Base-by-base conservation (phyloP, 2,797 vertebrate species). In the Miichthys miiuy region DNA sequence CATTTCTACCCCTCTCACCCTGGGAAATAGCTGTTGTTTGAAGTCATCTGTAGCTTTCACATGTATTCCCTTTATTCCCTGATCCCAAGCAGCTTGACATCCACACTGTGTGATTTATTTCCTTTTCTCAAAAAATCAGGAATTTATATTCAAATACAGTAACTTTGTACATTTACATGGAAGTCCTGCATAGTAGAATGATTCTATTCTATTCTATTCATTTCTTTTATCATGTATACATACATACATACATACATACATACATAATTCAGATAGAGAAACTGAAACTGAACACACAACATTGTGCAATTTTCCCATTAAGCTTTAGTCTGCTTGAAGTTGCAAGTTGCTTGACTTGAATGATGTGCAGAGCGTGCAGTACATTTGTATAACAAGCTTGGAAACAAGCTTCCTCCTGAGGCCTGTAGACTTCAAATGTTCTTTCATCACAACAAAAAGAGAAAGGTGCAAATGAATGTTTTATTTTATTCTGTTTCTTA, bases 21-120 rank as follows among this genome's bases (percentile, higher is more conserved):
- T 73, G 83, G 83, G 76, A 84, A 82, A 84, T 73, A 84, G 71
- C 68, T 63, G 66, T 62, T 83, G 83, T 89, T 89, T 91, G 81
- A 91, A 88, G 87, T 90, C 51, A 78, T 83, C 78, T 82, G 72
- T 70, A 79, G 78, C 81, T 75, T 85, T 91, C 79, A 82, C 78
- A 76, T 79, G 57, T 77, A 50, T 65, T 52, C 75, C 69, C 77
- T 92, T 90, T 90, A 75, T 90, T 89, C 66, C 55, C 72, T 54
- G 64, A 66, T 57, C 69, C 61, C 70, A 71, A 68, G 68, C 70
- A 77, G 83, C 65, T 87, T 86, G 67, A 80, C 76, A 76, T 76
- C 77, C 66, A 46, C 68, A 46, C 44, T 64, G 38, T 44, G 44
- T 30, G 27, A 25, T 25, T 25, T 2, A 25, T 25, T 25, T 25